Percentiles rank a stretch among this genome's conserved stretches.
These are phyloP conservation scores for Druon quercuslanigerum DNA, from an alignment of 1,140 invertebrate genomes.

Conservation along the genomic window DNA sequence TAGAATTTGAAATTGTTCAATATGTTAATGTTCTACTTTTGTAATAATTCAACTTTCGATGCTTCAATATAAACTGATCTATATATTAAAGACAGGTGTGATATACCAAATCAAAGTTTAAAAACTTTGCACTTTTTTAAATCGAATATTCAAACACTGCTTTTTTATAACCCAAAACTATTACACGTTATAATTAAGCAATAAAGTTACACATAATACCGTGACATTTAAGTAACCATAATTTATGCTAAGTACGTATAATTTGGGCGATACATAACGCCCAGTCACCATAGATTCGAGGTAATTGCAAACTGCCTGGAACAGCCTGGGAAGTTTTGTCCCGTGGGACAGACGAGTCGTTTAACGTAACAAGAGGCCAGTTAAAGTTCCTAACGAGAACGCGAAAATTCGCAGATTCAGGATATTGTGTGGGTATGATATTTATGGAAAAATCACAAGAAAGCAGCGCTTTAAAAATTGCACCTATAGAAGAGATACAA, in stretches of 20 bases:
- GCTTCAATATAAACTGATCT: too few relatives aligned
- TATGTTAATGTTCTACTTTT: too few relatives aligned
- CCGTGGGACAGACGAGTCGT: conserved; percentile 18
- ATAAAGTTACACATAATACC: conserved; percentile 46
- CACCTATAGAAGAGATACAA: not conserved
- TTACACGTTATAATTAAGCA: conserved; percentile 57
- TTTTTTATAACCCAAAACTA: not conserved
- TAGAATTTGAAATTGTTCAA: too few relatives aligned
- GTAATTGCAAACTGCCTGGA: conserved; percentile 53
- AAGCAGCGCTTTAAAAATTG: not conserved
- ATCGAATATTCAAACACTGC: too few relatives aligned
- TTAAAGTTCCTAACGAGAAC: conserved; percentile 15
- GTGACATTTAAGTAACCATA: conserved; percentile 45
- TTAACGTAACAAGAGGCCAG: conserved; percentile 25
- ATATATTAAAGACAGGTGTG: too few relatives aligned
- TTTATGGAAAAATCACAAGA: not conserved
- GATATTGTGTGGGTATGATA: conserved; percentile 19
- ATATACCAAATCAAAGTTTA: too few relatives aligned
- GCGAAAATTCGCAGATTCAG: not conserved
- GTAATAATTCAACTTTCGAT: too few relatives aligned
- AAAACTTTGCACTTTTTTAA: too few relatives aligned
- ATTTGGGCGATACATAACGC: conserved; percentile 57
- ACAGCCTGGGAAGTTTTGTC: conserved; percentile 44
- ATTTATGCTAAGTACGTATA: conserved; percentile 53
- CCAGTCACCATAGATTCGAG: conserved; percentile 54